phyloP scores from a whole-genome alignment of 92 coral and sea anemone genomes.

The Parazoanthus atlanticus region DNA sequence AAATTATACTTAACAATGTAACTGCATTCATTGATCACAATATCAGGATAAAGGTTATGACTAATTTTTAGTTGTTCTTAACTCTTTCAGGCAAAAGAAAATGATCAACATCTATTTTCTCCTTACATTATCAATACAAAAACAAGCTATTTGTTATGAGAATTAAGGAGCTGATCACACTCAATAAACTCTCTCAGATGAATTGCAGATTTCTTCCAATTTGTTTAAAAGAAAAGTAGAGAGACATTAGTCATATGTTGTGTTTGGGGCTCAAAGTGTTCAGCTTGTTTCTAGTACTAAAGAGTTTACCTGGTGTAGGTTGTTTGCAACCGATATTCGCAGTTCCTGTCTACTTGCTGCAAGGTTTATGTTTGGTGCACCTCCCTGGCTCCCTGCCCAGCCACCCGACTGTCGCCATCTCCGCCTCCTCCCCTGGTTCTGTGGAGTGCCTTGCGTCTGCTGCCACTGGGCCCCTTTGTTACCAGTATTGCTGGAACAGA shows the following conservation, averaged over 20 bases:
- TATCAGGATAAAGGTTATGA: too few relatives aligned
- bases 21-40: neutral
- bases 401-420: constrained; percentile 27
- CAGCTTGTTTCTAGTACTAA: too few relatives aligned
- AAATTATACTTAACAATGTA: too few relatives aligned
- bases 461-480: constrained; percentile 4
- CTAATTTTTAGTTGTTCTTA: neutral
- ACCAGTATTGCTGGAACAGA: neutral
- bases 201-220: too few relatives aligned
- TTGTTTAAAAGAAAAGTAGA: too few relatives aligned
- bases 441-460: constrained; percentile 6
- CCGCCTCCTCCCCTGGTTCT: constrained; percentile 25
- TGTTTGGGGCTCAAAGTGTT: neutral
- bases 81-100: neutral
- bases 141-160: neutral
- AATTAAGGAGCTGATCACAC: neutral
- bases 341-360: constrained; percentile 34
- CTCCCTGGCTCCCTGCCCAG: neutral
- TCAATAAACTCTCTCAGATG: too few relatives aligned
- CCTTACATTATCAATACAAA: neutral
- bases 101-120: neutral
- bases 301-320: constrained; percentile 15
- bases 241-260: neutral
- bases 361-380: constrained; percentile 26
- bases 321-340: constrained; percentile 41